Base-by-base conservation (phyloP, 2,113 vertebrate species). In the Carollia perspicillata region DNA sequence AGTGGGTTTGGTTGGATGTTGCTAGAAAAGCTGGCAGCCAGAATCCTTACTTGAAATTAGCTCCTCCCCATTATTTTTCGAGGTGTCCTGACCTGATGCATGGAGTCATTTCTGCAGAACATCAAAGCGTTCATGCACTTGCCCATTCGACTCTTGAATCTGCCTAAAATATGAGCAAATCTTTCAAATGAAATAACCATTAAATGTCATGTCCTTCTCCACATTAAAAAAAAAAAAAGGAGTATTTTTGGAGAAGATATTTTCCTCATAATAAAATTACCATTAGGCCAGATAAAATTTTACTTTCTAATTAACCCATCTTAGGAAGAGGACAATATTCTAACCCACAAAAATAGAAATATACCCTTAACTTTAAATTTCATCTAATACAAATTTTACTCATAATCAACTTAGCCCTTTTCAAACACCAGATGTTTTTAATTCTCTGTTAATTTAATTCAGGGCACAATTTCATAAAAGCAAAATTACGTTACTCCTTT, bases 291-390 rank as follows among this genome's bases (percentile, higher is more conserved):
- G 35, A 35, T 74, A 79, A 49, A 16, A 80, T 75, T 95, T 93
- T 90, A 33, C 18, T 84, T 92, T 75, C 33, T 58, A 37, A 84
- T 26, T 89, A 51, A 79, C 28, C 28, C 14, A 49, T 63, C 28
- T 90, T 8, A 58, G 74, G 20, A 86, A 93, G 17, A 81, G 14
- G 58, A 26, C 5, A 63, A 60, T 63, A 84, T 94, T 92, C 28
- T 37, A 84, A 92, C 18, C 28, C 28, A 75, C 3, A 44, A 80
- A 13, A 77, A 86, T 16, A 60, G 63, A 93, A 75, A 26, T 42
- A 81, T 28, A 66, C 93, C 23, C 14, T n/a, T 47, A 83, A 13
- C 55, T 96, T 93, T 37, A 71, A 92, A 84, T 92, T 88, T 11
- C 26, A 93, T 30, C 60, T 35, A 90, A 80, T 90, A 80, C 87